A percentile compares a stretch with the other conserved stretches of the same genome.
Evolutionary conservation across 2,888 invertebrate genomes (phyloP).

Genomic region (Glyphotaelius pellucidus): DNA sequence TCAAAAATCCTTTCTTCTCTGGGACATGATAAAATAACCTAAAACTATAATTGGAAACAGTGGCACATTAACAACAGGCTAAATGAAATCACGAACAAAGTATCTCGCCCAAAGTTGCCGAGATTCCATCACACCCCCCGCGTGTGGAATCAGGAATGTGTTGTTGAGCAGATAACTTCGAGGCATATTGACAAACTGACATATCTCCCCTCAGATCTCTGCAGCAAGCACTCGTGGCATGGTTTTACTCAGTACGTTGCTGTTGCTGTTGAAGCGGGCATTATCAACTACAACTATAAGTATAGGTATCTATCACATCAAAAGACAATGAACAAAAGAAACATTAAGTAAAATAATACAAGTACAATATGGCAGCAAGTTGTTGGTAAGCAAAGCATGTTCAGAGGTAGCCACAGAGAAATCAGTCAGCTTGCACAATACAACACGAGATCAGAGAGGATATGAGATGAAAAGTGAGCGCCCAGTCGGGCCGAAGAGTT

Average conservation of each 20-base stretch:
- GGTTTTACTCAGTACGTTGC: not conserved
- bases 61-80: constrained; percentile 68
- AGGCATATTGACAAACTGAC: constrained; percentile 31
- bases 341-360: not conserved
- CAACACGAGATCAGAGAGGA: not conserved
- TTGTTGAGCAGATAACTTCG: constrained; percentile 11
- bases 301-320: not conserved
- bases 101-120: constrained; percentile 71
- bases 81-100: constrained; percentile 76
- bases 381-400: not conserved
- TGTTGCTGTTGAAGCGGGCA: constrained; percentile 3
- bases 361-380: constrained; percentile 5
- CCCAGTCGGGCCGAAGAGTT: no score
- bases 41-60: constrained; percentile 63
- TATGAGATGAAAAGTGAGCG: not conserved
- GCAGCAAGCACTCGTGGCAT: constrained; percentile 9
- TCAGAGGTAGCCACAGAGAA: constrained; percentile 34
- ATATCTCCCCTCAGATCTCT: constrained; percentile 24
- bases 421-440: constrained; percentile 40
- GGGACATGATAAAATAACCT: constrained; percentile 67
- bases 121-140: constrained; percentile 19
- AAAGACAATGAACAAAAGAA: not conserved
- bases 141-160: not conserved
- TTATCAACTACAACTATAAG: not conserved
- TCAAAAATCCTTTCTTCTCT: constrained; percentile 83